Percentiles rank a stretch among this genome's conserved stretches.
Evolutionary conservation across 2,888 invertebrate genomes (phyloP).

Genomic region (Lottia gigantea): DNA sequence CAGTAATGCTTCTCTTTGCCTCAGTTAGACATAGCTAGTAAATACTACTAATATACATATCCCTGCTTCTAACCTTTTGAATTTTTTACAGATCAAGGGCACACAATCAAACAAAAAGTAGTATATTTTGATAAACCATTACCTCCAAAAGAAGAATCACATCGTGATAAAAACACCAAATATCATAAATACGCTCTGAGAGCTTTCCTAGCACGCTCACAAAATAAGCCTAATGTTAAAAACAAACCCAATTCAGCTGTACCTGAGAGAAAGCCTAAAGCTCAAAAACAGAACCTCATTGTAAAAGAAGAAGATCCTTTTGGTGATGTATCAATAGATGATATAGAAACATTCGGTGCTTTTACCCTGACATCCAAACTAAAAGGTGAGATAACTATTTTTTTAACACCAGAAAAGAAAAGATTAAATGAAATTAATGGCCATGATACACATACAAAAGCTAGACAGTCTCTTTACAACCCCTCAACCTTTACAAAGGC

Average conservation of each 20-base stretch:
- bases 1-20: too few species aligned
- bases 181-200: slow-evolving; percentile 50
- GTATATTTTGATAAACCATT: slow-evolving; percentile 56
- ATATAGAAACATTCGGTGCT: slow-evolving; percentile 37
- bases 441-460: too few species aligned
- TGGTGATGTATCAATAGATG: slow-evolving; percentile 26
- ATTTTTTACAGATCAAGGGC: slow-evolving; percentile 39
- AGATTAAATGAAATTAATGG: too few species aligned
- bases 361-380: slow-evolving; percentile 2
- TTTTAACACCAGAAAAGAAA: too few species aligned
- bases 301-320: slow-evolving; percentile 12
- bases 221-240: slow-evolving; percentile 20
- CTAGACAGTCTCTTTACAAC: neutral
- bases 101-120: slow-evolving; percentile 38
- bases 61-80: neutral
- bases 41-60: too few species aligned
- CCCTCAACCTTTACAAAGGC: too few species aligned
- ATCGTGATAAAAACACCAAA: slow-evolving; percentile 41
- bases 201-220: slow-evolving; percentile 30
- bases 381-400: too few species aligned
- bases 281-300: neutral
- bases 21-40: too few species aligned
- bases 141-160: slow-evolving; percentile 27
- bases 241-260: too few species aligned
- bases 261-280: neutral